Conservation (phyloP, 2,113 vertebrate species). For the Mesembrinibis cayennensis region DNA sequence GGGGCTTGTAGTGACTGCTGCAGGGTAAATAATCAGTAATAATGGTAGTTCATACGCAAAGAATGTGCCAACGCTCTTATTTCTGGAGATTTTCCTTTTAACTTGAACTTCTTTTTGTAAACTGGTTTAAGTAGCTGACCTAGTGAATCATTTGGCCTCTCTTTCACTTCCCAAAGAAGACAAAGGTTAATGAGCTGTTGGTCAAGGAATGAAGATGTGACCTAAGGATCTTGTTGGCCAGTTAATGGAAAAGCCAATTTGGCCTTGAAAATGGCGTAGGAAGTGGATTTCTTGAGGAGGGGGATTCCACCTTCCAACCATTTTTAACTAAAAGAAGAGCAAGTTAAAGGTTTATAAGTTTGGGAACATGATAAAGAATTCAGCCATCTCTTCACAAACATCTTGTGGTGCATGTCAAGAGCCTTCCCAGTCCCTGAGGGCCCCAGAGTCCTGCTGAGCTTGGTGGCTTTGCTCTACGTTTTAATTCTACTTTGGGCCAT, state of each 20-base stretch:
- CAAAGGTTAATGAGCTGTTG: neutral
- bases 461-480: neutral
- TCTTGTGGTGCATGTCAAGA: neutral
- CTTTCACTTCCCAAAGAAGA: neutral
- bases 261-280: neutral
- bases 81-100: neutral
- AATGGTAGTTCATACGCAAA: neutral
- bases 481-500: neutral
- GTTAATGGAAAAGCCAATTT: neutral
- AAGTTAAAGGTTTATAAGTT: neutral
- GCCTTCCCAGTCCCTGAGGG: neutral
- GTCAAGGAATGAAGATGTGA: neutral
- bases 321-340: neutral
- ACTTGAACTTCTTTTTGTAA: neutral
- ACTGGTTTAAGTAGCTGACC: neutral
- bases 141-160: neutral
- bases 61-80: neutral
- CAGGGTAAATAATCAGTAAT: neutral
- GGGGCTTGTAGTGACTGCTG: neutral
- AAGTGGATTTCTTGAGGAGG: neutral
- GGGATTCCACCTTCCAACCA: fast-evolving
- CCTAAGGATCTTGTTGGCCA: neutral
- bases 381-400: neutral
- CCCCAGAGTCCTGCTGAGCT: neutral
- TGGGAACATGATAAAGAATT: neutral